Evolutionary conservation across 1,140 invertebrate genomes (phyloP).

Genomic region (Trinorchestia longiramus): DNA sequence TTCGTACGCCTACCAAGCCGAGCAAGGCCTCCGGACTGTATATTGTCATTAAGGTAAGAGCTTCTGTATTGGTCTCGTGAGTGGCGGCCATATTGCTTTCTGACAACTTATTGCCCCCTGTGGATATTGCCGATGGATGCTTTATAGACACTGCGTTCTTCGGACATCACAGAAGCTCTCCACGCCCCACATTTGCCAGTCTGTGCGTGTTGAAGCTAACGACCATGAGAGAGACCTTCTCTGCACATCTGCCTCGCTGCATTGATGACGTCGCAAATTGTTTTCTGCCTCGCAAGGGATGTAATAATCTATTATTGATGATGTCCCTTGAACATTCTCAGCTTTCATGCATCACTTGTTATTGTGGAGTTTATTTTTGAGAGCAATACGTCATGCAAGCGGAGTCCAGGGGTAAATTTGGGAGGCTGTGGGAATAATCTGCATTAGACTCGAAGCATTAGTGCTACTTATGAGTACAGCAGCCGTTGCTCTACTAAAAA

Average conservation of each 20-base stretch:
- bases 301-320: slow-evolving; percentile 40
- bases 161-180: neutral
- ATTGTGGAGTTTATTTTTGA: neutral
- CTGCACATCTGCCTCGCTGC: neutral
- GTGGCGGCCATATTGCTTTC: slow-evolving; percentile 43
- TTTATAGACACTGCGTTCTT: slow-evolving; percentile 28
- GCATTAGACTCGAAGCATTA: neutral
- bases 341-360: neutral
- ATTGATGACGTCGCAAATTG: slow-evolving; percentile 36
- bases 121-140: slow-evolving; percentile 48
- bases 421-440: neutral
- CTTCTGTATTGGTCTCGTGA: slow-evolving; percentile 47
- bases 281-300: neutral
- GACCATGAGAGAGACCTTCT: neutral
- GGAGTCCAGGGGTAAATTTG: neutral
- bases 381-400: neutral
- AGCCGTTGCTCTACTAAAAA: neutral
- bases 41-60: slow-evolving; percentile 51
- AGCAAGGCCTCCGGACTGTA: neutral
- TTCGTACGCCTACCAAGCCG: neutral
- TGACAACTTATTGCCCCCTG: slow-evolving; percentile 46
- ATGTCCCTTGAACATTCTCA: neutral
- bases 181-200: neutral
- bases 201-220: neutral
- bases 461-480: neutral